Percentiles rank a stretch among this genome's conserved stretches.
These are phyloP conservation scores for Eurystomus gularis DNA, from an alignment of 2,113 vertebrate species.

Conservation along the genomic window DNA sequence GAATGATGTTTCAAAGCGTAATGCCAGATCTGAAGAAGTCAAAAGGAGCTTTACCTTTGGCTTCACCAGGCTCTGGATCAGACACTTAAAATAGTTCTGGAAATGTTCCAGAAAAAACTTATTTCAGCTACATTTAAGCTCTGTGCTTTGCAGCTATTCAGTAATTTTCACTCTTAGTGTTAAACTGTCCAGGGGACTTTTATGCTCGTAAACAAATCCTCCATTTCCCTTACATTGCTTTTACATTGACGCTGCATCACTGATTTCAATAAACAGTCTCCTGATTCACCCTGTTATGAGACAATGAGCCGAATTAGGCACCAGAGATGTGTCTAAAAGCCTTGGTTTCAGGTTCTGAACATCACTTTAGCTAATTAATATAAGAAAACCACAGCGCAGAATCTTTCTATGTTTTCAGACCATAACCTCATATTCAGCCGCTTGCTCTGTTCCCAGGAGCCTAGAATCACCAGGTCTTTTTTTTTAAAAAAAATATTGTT, in stretches of 20 bases:
- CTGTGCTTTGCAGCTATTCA: conserved; percentile 6
- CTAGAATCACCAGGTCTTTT: background rate
- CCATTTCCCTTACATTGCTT: conserved; percentile 12
- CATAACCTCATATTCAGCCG: background rate
- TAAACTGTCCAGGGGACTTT: conserved; percentile 48
- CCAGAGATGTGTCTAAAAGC: conserved; percentile 63
- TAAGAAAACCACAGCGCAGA: conserved; percentile 51
- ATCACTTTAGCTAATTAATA: conserved; percentile 62
- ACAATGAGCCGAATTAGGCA: conserved; percentile 26
- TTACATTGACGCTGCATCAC: conserved; percentile 10
- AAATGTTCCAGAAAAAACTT: conserved; percentile 42
- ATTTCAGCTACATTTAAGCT: conserved; percentile 36
- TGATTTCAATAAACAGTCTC: conserved; percentile 33
- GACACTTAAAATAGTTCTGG: conserved; percentile 24
- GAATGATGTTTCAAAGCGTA: background rate
- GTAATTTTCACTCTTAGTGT: conserved; percentile 36
- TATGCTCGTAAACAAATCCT: conserved; percentile 29
- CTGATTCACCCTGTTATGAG: conserved; percentile 19
- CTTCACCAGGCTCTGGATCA: background rate
- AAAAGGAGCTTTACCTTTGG: background rate
- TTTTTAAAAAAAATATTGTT: background rate
- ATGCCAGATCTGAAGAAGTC: background rate
- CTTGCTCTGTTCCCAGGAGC: background rate
- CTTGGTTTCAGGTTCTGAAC: conserved; percentile 54
- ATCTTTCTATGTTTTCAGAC: conserved; percentile 41